Base-by-base conservation (phyloP, 2,888 invertebrate genomes). In the Pyrocoelia pectoralis region DNA sequence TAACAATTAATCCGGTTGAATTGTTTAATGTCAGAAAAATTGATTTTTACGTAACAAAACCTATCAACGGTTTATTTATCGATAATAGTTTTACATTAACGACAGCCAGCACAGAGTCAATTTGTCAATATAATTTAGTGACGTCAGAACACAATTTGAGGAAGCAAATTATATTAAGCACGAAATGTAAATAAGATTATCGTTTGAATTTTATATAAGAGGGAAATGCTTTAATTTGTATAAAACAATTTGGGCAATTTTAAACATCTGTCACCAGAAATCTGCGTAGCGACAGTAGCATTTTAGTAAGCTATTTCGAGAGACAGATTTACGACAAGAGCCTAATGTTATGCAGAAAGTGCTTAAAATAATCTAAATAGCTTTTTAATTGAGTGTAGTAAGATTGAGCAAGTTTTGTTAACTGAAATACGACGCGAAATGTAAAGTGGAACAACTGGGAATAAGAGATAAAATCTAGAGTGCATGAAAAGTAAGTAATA, bases 311-410 rank as follows among this genome's bases (percentile, higher is more conserved):
- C 60, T 60, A 68, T 68, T 68, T 67, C 62, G 33, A 48, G 41
- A 51, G 54, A 60, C 59, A 68, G 65, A 57, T 68, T 60, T 66
- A 68, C 66, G 69, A 69, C 67, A 65, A 67, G 53, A 64, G 65
- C 65, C 64, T 71, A 70, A 71, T 69, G 68, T 67, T 68, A 70
- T 66, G 69, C 71, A 69, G 68, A 67, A 70, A 72, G 72, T 68
- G 65, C 68, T 69, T 69, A 71, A 74, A 74, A 71, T 74, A 74
- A 74, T 74, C 73, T 73, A 72, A 75, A 74, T 74, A 73, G 71
- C 71, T 70, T 73, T 72, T 73, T 74, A 74, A 74, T 72, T 74
- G 73, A 70, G 67, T 69, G 69, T 55, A 69, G 61, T 68, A 68
- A 71, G 70, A 70, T 67, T 65, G 64, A 67, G 66, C 48, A 67